Percentiles rank a stretch among this genome's conserved stretches.
Conservation (phyloP, 1,140 invertebrate species). For the Drosophila tani region DNA sequence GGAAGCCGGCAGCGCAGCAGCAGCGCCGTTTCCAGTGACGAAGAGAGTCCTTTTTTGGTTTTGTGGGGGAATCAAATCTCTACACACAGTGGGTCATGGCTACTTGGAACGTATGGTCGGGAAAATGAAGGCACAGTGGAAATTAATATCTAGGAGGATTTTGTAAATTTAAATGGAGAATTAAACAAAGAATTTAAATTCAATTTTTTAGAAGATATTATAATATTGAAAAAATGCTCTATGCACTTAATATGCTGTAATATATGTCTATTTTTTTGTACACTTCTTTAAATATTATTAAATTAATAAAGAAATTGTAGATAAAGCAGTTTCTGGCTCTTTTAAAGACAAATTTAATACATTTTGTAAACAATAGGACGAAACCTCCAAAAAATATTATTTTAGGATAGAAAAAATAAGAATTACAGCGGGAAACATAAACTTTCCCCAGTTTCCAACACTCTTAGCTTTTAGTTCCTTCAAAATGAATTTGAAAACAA, state of each 20-base stretch:
- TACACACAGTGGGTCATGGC: constrained; percentile 10
- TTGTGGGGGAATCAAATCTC: not conserved
- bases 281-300: too few species aligned
- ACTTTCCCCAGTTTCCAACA: not conserved
- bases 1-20: constrained; percentile 15
- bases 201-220: not conserved
- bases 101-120: not conserved
- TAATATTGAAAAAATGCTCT: not conserved
- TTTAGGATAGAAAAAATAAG: too few species aligned
- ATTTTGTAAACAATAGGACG: too few species aligned
- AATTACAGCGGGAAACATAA: too few species aligned
- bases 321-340: too few species aligned
- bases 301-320: too few species aligned
- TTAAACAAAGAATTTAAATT: not conserved
- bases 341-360: too few species aligned
- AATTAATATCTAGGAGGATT: not conserved
- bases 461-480: not conserved
- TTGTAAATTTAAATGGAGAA: not conserved
- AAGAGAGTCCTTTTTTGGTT: constrained; percentile 11
- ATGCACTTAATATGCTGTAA: too few species aligned
- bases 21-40: constrained; percentile 11
- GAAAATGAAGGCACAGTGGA: too few species aligned
- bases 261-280: too few species aligned
- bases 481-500: not conserved
- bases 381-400: too few species aligned